phyloP scores from a whole-genome alignment of 2,888 invertebrate genomes.

The Tachina lurida region DNA sequence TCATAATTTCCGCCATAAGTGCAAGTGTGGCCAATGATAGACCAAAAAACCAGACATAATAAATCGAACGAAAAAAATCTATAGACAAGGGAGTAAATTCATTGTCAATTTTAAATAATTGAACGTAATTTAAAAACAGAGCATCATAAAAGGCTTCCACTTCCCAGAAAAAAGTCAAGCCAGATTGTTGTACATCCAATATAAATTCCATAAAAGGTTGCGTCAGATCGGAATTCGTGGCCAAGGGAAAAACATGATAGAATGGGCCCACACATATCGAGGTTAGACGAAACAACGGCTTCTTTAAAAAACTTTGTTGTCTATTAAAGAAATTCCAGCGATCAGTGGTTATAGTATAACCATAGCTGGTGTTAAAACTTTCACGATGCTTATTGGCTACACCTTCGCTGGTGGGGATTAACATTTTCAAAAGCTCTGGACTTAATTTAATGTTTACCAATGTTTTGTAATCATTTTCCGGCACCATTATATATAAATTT shows the following conservation, averaged over 20 bases:
- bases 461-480: constrained; percentile 72
- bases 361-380: constrained; percentile 75
- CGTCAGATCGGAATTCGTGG: constrained; percentile 76
- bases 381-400: constrained; percentile 73
- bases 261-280: constrained; percentile 77
- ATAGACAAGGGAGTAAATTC: constrained; percentile 73
- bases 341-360: constrained; percentile 76
- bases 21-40: constrained; percentile 66
- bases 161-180: constrained; percentile 74
- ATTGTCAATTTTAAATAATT: constrained; percentile 64
- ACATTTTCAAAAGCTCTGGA: constrained; percentile 67
- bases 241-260: constrained; percentile 77
- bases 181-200: constrained; percentile 74
- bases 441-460: constrained; percentile 66
- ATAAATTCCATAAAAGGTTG: constrained; percentile 74
- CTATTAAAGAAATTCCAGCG: constrained; percentile 77
- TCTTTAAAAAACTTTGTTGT: constrained; percentile 75
- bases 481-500: constrained; percentile 74
- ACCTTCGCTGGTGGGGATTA: constrained; percentile 64
- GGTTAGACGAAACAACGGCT: constrained; percentile 76
- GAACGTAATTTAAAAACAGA: constrained; percentile 71
- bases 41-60: constrained; percentile 75
- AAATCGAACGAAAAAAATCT: constrained; percentile 74
- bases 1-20: constrained; percentile 72
- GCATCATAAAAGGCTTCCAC: constrained; percentile 76